phyloP scores from a whole-genome alignment of 2,113 vertebrate genomes.

The Grammomys surdaster region DNA sequence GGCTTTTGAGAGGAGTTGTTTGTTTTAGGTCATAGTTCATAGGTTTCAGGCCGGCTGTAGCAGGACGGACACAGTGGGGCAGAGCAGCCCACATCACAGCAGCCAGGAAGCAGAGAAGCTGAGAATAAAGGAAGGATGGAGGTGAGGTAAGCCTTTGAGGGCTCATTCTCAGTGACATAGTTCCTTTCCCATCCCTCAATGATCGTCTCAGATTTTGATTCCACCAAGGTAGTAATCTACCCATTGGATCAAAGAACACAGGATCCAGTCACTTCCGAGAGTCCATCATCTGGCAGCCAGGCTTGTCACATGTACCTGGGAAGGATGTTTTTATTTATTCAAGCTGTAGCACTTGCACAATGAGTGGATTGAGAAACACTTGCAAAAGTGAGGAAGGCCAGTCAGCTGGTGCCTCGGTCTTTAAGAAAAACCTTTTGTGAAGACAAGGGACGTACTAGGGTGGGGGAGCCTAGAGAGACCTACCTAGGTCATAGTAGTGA shows the following conservation, averaged over 20 bases:
- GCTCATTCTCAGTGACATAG: not conserved
- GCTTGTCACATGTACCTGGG: not conserved
- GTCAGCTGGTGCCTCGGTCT: not conserved
- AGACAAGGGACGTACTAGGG: not conserved
- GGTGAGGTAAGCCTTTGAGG: not conserved
- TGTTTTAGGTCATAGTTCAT: not conserved
- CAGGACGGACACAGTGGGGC: not conserved
- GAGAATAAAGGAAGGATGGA: not conserved
- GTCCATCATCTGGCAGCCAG: not conserved
- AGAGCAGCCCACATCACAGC: not conserved
- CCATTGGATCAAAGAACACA: not conserved
- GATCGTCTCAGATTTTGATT: not conserved
- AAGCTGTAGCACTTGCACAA: not conserved
- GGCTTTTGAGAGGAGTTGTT: not conserved
- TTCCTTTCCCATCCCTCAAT: not conserved
- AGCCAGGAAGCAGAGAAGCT: not conserved
- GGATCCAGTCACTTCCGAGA: not conserved
- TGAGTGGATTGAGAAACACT: not conserved
- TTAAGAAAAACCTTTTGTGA: not conserved
- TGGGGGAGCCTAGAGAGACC: not conserved
- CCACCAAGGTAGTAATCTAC: not conserved
- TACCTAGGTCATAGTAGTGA: not conserved
- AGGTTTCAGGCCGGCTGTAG: not conserved
- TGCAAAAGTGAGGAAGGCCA: not conserved
- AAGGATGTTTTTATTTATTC: not conserved